phyloP scores from a whole-genome alignment of 1,140 invertebrate species.

The Triops cancriformis region DNA sequence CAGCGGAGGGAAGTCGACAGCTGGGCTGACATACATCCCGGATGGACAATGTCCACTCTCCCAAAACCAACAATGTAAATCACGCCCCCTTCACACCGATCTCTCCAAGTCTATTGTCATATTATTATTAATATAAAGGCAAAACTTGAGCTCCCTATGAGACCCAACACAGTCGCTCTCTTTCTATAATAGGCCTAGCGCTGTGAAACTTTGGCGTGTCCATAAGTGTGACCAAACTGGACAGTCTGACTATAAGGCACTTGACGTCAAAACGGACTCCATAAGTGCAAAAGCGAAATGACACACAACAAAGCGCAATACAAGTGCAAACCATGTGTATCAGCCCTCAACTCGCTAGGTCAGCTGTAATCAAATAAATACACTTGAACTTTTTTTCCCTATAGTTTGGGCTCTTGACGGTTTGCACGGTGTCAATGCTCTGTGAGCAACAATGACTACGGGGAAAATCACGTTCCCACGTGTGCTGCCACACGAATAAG shows the following conservation, averaged over 20 bases:
- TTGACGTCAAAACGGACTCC: neutral
- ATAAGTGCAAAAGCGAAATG: neutral
- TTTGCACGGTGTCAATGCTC: neutral
- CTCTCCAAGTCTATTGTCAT: neutral
- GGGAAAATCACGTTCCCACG: neutral
- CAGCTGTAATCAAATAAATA: conserved; percentile 1
- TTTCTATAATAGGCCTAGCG: neutral
- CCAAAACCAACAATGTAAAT: conserved; percentile 1
- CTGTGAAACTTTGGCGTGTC: neutral
- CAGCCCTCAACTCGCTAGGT: neutral
- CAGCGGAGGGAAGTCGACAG: neutral
- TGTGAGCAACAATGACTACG: neutral
- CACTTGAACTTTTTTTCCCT: neutral
- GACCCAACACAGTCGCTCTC: neutral
- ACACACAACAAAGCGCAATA: neutral
- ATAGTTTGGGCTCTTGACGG: neutral
- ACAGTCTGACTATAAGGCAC: neutral
- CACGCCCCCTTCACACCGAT: neutral
- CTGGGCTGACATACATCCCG: conserved; percentile 6
- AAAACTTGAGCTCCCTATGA: neutral
- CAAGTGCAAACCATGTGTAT: neutral
- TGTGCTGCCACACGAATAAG: neutral
- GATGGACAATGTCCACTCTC: conserved; percentile 12
- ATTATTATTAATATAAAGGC: conserved; percentile 11
- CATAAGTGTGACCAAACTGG: neutral